Percentiles rank a stretch among this genome's conserved stretches.
These are phyloP conservation scores for Rhadina sibilatrix DNA, from an alignment of 2,113 vertebrate genomes.

Conservation along the genomic window DNA sequence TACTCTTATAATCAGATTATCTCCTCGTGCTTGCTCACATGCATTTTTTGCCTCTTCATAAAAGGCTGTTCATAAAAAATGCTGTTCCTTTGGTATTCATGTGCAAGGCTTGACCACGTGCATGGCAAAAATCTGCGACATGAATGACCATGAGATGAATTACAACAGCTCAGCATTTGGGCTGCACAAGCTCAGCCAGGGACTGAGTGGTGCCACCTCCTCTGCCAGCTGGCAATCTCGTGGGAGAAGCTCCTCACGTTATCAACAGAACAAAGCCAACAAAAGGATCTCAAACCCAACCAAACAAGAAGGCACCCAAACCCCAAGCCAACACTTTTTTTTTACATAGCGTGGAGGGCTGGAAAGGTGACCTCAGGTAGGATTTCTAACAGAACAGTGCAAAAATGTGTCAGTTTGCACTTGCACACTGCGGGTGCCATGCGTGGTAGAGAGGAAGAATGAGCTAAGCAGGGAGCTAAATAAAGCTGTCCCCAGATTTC, in stretches of 20 bases:
- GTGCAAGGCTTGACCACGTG: rapidly evolving
- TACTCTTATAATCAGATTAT: not conserved
- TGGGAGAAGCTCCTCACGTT: not conserved
- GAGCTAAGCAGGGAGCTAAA: not conserved
- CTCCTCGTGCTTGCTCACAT: not conserved
- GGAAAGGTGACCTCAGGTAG: not conserved
- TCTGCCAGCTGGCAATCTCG: not conserved
- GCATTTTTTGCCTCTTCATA: not conserved
- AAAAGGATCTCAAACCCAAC: not conserved
- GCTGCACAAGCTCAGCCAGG: not conserved
- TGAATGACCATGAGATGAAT: not conserved
- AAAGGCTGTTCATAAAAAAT: too few relatives aligned
- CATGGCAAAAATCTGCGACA: not conserved
- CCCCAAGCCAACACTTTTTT: not conserved
- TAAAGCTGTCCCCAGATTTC: not conserved
- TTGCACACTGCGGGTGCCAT: not conserved
- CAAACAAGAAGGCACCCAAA: not conserved
- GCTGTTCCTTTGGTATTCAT: not conserved
- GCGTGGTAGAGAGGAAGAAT: not conserved
- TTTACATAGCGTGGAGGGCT: not conserved
- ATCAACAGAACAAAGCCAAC: not conserved
- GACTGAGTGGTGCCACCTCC: not conserved
- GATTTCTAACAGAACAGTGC: not conserved
- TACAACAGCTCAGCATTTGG: not conserved
- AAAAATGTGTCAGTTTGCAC: not conserved